phyloP scores from a whole-genome alignment of 2,888 invertebrate genomes.

The Macrophya alboannulata region DNA sequence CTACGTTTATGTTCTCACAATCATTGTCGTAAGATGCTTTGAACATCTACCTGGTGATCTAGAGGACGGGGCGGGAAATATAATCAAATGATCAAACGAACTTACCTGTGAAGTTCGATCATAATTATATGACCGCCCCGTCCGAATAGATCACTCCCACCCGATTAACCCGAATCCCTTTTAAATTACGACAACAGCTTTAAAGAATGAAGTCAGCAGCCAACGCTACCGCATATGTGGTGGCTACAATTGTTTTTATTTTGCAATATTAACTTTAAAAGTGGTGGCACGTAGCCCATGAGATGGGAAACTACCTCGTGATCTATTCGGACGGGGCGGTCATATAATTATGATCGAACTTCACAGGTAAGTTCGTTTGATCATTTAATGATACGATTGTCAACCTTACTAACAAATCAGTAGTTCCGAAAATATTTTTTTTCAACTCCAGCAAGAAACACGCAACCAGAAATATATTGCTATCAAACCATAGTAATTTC shows the following conservation, averaged over 20 bases:
- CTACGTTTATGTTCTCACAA: conserved; percentile 1
- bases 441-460: too few species aligned
- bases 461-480: too few species aligned
- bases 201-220: conserved; percentile 29
- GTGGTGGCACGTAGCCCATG: conserved; percentile 34
- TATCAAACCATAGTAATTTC: too few species aligned
- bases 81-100: conserved; percentile 32
- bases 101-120: conserved; percentile 30
- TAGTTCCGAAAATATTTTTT: too few species aligned
- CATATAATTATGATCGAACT: conserved; percentile 32
- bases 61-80: conserved; percentile 31
- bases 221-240: conserved; percentile 10
- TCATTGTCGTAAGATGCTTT: conserved; percentile 29
- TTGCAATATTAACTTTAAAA: not conserved
- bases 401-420: too few species aligned
- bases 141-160: conserved; percentile 42
- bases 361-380: conserved; percentile 37
- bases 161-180: conserved; percentile 8
- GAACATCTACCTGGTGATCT: conserved; percentile 37
- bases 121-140: conserved; percentile 40
- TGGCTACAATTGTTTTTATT: conserved; percentile 6
- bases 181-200: conserved; percentile 41
- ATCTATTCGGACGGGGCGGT: conserved; percentile 34
- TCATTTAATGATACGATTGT: too few species aligned
- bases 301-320: conserved; percentile 34